phyloP scores from a whole-genome alignment of 2,113 vertebrate genomes.

The Osmerus eperlanus region DNA sequence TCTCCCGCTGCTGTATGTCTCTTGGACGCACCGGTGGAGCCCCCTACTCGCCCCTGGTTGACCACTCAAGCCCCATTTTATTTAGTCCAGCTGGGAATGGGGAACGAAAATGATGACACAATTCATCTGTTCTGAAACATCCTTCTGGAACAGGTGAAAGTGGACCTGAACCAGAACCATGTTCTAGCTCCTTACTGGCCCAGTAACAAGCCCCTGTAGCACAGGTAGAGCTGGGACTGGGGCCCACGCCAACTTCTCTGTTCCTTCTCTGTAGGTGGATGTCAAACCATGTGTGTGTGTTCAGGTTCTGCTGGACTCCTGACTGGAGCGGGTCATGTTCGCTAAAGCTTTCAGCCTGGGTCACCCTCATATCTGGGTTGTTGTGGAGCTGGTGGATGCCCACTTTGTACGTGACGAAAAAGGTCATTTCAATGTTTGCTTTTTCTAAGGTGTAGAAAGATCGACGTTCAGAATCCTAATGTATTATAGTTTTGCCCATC shows the following conservation, averaged over 20 bases:
- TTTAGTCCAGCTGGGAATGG: conserved; percentile 43
- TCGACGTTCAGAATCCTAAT: too few relatives aligned
- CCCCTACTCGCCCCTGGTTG: conserved; percentile 42
- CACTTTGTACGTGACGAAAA: not conserved
- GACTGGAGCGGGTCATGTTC: too few relatives aligned
- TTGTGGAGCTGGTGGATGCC: conserved; percentile 42
- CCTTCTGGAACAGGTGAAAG: conserved; percentile 12
- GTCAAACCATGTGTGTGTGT: too few relatives aligned
- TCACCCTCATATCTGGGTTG: conserved; percentile 26
- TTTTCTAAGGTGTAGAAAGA: too few relatives aligned
- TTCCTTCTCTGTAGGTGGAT: not conserved
- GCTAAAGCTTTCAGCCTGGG: conserved; percentile 30
- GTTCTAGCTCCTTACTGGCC: conserved; percentile 29
- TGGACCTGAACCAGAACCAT: too few relatives aligned
- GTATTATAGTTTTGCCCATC: conserved; percentile 11
- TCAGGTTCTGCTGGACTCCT: too few relatives aligned
- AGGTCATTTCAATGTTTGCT: too few relatives aligned
- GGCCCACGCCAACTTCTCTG: not conserved
- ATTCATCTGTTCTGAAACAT: conserved; percentile 55
- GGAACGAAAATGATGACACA: conserved; percentile 45
- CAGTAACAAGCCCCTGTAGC: conserved; percentile 23
- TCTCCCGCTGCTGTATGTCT: conserved; percentile 6
- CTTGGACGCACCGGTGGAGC: conserved; percentile 43
- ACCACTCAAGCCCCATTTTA: conserved; percentile 25
- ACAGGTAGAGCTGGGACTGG: conserved; percentile 32